A percentile compares a stretch with the other conserved stretches of the same genome.
phyloP scores from a whole-genome alignment of 2,888 invertebrate species.

The Sepioteuthis lessoniana region DNA sequence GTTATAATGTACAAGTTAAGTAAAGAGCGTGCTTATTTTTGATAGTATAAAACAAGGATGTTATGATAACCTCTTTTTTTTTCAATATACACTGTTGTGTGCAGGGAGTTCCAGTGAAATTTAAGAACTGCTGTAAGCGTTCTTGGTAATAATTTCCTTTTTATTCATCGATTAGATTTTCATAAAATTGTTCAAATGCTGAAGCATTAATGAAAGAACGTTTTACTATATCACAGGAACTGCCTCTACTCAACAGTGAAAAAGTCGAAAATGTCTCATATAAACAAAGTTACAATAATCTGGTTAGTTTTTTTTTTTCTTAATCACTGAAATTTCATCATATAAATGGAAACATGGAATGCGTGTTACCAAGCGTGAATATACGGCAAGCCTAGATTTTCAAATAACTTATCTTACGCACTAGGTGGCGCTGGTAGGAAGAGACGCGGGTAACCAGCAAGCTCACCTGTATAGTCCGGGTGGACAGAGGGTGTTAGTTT shows the following conservation, averaged over 20 bases:
- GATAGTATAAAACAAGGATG: too few relatives aligned
- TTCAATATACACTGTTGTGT: too few relatives aligned
- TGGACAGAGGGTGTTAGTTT: neutral
- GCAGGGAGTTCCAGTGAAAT: too few relatives aligned
- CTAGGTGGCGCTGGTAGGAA: neutral
- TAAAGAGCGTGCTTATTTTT: too few relatives aligned
- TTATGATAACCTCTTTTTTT: too few relatives aligned
- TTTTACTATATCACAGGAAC: neutral
- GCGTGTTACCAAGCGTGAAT: slow-evolving; percentile 14
- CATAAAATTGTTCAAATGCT: too few relatives aligned
- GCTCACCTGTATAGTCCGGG: neutral
- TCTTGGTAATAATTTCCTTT: too few relatives aligned
- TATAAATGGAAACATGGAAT: neutral
- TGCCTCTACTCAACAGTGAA: neutral
- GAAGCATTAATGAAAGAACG: neutral
- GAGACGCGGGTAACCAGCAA: neutral
- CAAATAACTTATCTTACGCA: neutral
- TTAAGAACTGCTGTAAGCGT: too few relatives aligned
- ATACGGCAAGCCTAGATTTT: slow-evolving; percentile 17
- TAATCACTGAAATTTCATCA: neutral
- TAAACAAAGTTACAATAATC: neutral
- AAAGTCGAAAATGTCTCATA: neutral
- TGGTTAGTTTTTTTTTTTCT: neutral
- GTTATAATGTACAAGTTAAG: too few relatives aligned
- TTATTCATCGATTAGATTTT: too few relatives aligned